These are phyloP conservation scores for Syngnathoides biaculeatus DNA, from an alignment of 2,113 vertebrate species.

Conservation along the genomic window DNA sequence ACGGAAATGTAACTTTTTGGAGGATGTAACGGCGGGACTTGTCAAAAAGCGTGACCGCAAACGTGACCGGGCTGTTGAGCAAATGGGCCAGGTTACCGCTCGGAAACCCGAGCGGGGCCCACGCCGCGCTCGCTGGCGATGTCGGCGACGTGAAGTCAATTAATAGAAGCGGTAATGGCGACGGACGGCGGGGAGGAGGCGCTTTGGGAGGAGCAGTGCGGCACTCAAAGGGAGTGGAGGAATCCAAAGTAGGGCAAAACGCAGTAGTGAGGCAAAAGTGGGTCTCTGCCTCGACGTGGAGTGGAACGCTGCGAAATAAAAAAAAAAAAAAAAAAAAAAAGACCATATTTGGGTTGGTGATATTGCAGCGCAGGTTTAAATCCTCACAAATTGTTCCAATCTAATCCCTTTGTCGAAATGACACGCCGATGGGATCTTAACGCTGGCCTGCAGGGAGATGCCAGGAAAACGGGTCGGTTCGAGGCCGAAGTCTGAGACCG, in stretches of 20 bases:
- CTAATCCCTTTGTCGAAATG: slow-evolving; percentile 8
- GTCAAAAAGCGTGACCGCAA: slow-evolving; percentile 24
- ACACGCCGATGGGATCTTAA: neutral
- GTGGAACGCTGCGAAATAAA: slow-evolving; percentile 6
- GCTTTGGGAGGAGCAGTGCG: slow-evolving; percentile 34
- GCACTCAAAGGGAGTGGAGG: slow-evolving; percentile 20
- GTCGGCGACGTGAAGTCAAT: slow-evolving; percentile 39
- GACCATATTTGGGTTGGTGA: neutral
- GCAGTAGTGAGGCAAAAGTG: slow-evolving; percentile 23
- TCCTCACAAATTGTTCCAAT: slow-evolving; percentile 2
- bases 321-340: neutral
- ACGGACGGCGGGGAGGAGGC: slow-evolving; percentile 23
- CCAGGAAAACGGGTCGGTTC: neutral
- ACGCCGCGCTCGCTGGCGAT: slow-evolving; percentile 23
- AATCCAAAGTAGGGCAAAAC: slow-evolving; percentile 39
- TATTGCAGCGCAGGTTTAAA: slow-evolving; percentile 4
- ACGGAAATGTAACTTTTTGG: slow-evolving; percentile 14
- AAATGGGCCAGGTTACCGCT: slow-evolving; percentile 59
- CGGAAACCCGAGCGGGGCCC: slow-evolving; percentile 25
- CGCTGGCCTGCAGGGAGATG: neutral
- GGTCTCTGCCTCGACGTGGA: slow-evolving; percentile 12
- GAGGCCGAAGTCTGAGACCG: too few relatives aligned
- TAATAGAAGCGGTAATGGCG: slow-evolving; percentile 40
- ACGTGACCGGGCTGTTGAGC: slow-evolving; percentile 42
- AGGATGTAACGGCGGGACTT: slow-evolving; percentile 1